These are phyloP conservation scores for Drosophila prosaltans DNA, from an alignment of 1,140 invertebrate genomes.

Conservation along the genomic window DNA sequence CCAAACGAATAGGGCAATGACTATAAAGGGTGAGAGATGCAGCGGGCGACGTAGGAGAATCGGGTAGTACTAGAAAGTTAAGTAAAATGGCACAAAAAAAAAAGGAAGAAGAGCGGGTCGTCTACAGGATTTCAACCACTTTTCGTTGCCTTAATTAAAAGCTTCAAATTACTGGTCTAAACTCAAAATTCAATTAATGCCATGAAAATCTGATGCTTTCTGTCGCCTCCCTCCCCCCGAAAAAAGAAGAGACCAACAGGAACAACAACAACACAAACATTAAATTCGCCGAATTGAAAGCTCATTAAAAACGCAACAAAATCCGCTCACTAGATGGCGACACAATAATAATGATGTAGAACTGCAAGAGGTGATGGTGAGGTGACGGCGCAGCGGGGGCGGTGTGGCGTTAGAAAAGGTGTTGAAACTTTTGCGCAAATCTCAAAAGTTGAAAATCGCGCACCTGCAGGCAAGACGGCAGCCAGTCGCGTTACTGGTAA, in stretches of 20 bases:
- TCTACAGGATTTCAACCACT: conserved; percentile 7
- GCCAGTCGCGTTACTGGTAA: conserved; percentile 7
- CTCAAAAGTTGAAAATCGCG: conserved; percentile 63
- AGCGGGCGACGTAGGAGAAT: too few relatives aligned
- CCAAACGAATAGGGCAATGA: conserved; percentile 40
- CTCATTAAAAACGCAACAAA: conserved; percentile 70
- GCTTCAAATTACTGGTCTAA: conserved; percentile 36
- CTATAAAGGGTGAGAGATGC: background rate
- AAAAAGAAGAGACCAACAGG: background rate
- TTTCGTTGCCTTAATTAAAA: conserved; percentile 75
- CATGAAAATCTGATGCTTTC: conserved; percentile 34
- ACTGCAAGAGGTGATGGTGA: background rate
- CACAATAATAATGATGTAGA: conserved; percentile 31
- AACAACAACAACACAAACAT: conserved; percentile 11
- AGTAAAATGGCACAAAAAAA: too few relatives aligned
- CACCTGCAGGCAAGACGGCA: conserved; percentile 19
- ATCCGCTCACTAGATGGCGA: conserved; percentile 32
- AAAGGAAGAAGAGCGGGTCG: too few relatives aligned
- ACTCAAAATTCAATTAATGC: conserved; percentile 56
- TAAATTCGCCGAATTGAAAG: conserved; percentile 53
- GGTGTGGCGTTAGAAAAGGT: background rate
- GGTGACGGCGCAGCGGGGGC: background rate
- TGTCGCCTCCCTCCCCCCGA: too few relatives aligned
- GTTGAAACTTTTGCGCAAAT: conserved; percentile 37
- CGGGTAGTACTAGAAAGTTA: background rate